Percentiles rank a stretch among this genome's conserved stretches.
Conservation (phyloP, 2,113 vertebrate genomes). For the Oryzias celebensis region DNA sequence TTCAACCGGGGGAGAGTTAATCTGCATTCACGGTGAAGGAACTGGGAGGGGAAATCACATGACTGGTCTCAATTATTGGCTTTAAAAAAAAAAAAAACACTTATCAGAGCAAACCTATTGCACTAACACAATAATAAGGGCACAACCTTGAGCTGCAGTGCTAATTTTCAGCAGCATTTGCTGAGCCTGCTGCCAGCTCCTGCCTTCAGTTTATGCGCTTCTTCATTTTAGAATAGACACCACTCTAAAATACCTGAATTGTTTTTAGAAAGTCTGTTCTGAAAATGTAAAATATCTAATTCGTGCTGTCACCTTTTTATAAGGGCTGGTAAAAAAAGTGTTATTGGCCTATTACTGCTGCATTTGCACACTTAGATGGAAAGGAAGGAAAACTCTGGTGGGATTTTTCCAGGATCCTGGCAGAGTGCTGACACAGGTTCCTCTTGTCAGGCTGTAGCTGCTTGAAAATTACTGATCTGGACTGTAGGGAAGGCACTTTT, state of each 20-base stretch:
- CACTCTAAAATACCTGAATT: too few relatives aligned
- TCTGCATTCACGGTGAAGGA: constrained; percentile 24
- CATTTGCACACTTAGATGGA: constrained; percentile 19
- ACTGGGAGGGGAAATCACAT: constrained; percentile 53
- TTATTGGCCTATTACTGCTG: constrained; percentile 24
- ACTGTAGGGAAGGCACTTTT: constrained; percentile 11
- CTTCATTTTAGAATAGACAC: too few relatives aligned
- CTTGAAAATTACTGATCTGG: constrained; percentile 36
- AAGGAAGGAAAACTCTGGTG: constrained; percentile 74
- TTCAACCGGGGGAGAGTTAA: constrained; percentile 37
- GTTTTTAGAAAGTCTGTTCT: too few relatives aligned
- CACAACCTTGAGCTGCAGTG: constrained; percentile 9
- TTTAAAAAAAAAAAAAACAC: constrained; percentile 11
- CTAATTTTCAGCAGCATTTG: constrained; percentile 20
- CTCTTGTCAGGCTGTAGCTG: constrained; percentile 49
- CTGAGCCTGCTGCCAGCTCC: constrained; percentile 11
- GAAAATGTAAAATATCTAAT: too few relatives aligned
- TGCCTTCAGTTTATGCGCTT: constrained; percentile 16
- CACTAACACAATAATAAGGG: constrained; percentile 38
- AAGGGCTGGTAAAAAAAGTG: too few relatives aligned
- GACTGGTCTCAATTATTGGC: constrained; percentile 44
- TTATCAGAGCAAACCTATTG: background rate
- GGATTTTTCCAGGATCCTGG: constrained; percentile 65
- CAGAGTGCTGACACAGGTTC: constrained; percentile 75
- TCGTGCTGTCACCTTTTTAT: too few relatives aligned